These are phyloP conservation scores for Amblyopsis rosae DNA, from an alignment of 2,113 vertebrate species.

Conservation along the genomic window DNA sequence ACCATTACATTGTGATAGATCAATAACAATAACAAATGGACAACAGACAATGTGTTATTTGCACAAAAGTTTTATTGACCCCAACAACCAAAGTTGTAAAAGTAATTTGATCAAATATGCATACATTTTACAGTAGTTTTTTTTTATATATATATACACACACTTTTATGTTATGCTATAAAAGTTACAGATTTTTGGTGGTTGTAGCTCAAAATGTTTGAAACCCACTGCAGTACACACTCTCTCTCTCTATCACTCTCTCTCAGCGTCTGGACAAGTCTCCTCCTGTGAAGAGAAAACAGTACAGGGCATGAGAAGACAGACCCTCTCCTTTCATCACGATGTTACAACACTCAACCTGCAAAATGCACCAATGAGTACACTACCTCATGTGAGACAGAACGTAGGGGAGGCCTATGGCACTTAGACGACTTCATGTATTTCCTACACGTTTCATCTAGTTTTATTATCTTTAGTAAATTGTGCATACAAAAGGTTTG, in stretches of 20 bases:
- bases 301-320: slow-evolving; percentile 1
- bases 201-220: background rate
- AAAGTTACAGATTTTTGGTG: background rate
- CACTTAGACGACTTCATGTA: no score
- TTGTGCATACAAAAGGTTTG: no score
- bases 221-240: background rate
- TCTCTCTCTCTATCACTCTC: slow-evolving; percentile 1
- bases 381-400: background rate
- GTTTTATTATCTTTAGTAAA: no score
- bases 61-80: slow-evolving; percentile 31
- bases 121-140: no score
- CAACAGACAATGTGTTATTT: background rate
- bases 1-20: background rate
- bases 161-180: background rate
- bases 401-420: background rate
- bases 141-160: no score
- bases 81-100: no score
- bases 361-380: background rate
- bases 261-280: slow-evolving; percentile 77
- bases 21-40: background rate
- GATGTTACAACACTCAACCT: background rate
- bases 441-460: no score
- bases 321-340: background rate
- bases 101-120: no score
- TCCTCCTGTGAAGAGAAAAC: slow-evolving; percentile 64